phyloP scores from a whole-genome alignment of 1,140 invertebrate genomes.

The Neelides sp. region DNA sequence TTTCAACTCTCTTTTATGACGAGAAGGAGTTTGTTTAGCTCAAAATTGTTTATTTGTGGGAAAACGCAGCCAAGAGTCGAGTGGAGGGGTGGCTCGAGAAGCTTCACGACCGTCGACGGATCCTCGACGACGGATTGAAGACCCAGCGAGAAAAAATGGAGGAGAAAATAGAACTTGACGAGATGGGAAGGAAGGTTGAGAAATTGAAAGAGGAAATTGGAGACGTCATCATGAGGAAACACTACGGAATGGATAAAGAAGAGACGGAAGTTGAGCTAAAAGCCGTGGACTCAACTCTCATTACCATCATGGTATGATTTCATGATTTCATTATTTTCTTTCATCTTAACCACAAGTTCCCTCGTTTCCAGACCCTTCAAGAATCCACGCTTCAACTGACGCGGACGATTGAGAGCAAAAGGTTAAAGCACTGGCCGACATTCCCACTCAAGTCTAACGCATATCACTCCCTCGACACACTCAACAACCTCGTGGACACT shows the following conservation, averaged over 20 bases:
- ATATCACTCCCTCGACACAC: constrained; percentile 11
- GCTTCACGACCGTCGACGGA: constrained; percentile 59
- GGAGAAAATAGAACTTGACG: constrained; percentile 53
- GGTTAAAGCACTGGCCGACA: constrained; percentile 8
- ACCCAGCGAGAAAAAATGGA: constrained; percentile 47
- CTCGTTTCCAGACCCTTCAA: constrained; percentile 5
- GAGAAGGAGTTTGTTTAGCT: too few relatives aligned
- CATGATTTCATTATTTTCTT: background rate
- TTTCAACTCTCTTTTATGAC: too few relatives aligned
- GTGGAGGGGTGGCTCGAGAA: constrained; percentile 62
- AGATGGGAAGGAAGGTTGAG: constrained; percentile 48
- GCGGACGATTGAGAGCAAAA: constrained; percentile 10
- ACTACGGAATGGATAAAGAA: constrained; percentile 43
- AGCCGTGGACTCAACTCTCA: background rate
- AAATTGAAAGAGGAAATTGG: constrained; percentile 40
- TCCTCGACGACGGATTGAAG: constrained; percentile 54
- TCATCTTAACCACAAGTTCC: background rate
- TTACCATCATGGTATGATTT: constrained; percentile 9
- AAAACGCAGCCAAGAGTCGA: constrained; percentile 46
- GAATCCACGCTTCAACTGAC: constrained; percentile 10
- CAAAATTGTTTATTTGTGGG: too few relatives aligned
- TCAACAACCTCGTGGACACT: constrained; percentile 13
- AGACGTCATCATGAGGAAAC: constrained; percentile 32
- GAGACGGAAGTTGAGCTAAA: too few relatives aligned
- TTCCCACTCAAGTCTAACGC: constrained; percentile 10